Evolutionary conservation across 1,140 invertebrate genomes (phyloP).

Genomic region (Achatina immaculata): DNA sequence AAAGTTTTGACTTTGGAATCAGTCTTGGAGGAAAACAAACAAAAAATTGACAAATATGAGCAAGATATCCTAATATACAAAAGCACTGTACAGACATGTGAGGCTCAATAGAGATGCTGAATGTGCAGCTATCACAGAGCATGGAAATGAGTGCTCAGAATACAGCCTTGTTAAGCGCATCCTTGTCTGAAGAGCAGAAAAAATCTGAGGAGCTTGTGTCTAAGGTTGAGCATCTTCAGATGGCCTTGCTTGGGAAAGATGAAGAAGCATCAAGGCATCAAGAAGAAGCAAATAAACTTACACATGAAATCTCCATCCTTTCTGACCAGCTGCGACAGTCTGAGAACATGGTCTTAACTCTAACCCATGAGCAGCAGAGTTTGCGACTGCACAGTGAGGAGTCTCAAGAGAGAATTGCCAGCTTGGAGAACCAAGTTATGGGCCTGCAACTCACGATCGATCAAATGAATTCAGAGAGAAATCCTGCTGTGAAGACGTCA

Average conservation of each 20-base stretch:
- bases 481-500: not conserved
- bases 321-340: not conserved
- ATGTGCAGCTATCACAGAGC: not conserved
- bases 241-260: not conserved
- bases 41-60: conserved; percentile 1
- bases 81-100: not conserved
- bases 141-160: not conserved
- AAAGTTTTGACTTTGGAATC: not conserved
- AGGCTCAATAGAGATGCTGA: not conserved
- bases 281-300: not conserved
- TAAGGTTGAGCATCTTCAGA: not conserved
- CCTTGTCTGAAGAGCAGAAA: conserved; percentile 13
- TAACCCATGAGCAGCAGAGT: not conserved
- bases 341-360: not conserved
- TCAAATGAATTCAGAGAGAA: not conserved
- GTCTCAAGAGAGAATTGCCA: not conserved
- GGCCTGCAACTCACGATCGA: not conserved
- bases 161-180: not conserved
- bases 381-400: not conserved
- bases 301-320: not conserved
- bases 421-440: not conserved
- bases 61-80: conserved; percentile 3
- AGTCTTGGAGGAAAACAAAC: not conserved
- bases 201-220: not conserved
- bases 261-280: too few relatives aligned